Conservation (phyloP, 2,888 invertebrate genomes). For the Hypercompe scribonia region DNA sequence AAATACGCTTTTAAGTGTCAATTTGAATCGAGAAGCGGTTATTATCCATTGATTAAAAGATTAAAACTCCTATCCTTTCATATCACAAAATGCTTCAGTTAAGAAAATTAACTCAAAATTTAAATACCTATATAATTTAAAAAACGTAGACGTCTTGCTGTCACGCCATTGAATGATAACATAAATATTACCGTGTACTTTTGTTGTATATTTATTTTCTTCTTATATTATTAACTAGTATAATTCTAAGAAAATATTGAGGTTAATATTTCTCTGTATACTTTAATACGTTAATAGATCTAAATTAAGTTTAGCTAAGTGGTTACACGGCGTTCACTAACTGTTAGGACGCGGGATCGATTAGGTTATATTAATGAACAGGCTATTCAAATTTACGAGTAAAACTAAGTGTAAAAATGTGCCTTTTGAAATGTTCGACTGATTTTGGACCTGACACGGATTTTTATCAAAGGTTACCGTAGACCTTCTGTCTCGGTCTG, state of each 20-base stretch:
- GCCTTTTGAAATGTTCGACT: background rate
- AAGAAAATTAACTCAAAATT: background rate
- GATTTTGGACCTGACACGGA: background rate
- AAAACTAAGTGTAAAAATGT: background rate
- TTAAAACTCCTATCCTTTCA: background rate
- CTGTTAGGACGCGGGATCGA: background rate
- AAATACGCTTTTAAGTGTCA: background rate
- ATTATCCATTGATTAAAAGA: background rate
- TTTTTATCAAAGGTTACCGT: background rate
- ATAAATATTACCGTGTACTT: background rate
- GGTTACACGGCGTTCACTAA: background rate
- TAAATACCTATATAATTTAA: background rate
- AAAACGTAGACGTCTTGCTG: background rate
- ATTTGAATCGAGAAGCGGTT: background rate
- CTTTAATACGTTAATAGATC: background rate
- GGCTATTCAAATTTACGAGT: background rate
- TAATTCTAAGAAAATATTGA: background rate
- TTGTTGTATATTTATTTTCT: background rate
- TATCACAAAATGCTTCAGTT: background rate
- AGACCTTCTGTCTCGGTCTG: no score
- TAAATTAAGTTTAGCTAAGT: background rate
- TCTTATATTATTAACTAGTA: background rate
- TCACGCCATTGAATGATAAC: background rate
- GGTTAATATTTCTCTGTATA: background rate
- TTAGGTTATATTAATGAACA: background rate